Conservation (phyloP, 2,888 invertebrate species). For the Onchidella celtica region DNA sequence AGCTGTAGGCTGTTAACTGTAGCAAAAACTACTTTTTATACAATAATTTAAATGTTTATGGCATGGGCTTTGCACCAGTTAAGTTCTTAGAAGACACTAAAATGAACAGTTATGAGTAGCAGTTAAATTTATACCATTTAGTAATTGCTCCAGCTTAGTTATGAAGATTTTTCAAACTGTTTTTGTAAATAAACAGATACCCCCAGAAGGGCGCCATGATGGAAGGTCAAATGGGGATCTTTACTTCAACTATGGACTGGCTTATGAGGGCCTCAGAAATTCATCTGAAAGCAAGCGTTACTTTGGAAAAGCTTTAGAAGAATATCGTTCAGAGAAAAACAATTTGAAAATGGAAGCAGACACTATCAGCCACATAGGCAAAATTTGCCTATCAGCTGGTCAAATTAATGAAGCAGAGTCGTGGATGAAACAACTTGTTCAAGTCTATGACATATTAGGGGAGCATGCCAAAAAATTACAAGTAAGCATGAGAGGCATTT, state of each 20-base stretch:
- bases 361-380: neutral
- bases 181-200: too few relatives aligned
- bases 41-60: too few relatives aligned
- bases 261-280: conserved; percentile 63
- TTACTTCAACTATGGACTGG: conserved; percentile 74
- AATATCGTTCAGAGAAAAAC: conserved; percentile 59
- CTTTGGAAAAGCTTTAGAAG: conserved; percentile 65
- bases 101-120: too few relatives aligned
- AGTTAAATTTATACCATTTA: too few relatives aligned
- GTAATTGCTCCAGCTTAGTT: too few relatives aligned
- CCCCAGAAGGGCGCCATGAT: conserved; percentile 60
- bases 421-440: conserved; percentile 25
- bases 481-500: neutral
- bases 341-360: conserved; percentile 60
- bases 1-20: too few relatives aligned
- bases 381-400: neutral
- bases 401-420: conserved; percentile 29
- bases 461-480: conserved; percentile 4
- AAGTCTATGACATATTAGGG: conserved; percentile 2
- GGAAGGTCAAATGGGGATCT: conserved; percentile 72
- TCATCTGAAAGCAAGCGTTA: conserved; percentile 60
- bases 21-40: too few relatives aligned
- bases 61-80: too few relatives aligned
- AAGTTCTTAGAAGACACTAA: too few relatives aligned
- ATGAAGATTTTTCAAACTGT: too few relatives aligned